Evolutionary conservation across 2,113 vertebrate species (phyloP).

Genomic region (Epinephelus fuscoguttatus): DNA sequence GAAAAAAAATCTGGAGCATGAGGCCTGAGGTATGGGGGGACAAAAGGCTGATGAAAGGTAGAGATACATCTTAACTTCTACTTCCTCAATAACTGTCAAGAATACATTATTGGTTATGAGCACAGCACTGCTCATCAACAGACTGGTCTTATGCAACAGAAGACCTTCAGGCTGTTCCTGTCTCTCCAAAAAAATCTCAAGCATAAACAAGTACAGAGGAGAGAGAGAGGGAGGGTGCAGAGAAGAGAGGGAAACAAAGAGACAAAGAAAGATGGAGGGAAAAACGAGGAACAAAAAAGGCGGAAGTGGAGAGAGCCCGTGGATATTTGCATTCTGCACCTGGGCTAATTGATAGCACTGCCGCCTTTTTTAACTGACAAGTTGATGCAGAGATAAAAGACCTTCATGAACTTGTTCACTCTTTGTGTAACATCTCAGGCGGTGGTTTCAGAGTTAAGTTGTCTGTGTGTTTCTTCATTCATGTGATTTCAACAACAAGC

Average conservation of each 20-base stretch:
- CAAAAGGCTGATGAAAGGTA: not conserved
- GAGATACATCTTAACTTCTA: not conserved
- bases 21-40: not conserved
- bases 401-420: not conserved
- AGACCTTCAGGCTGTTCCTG: conserved; percentile 57
- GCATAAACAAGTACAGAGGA: conserved; percentile 38
- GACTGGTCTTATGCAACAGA: conserved; percentile 44
- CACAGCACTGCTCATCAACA: conserved; percentile 7
- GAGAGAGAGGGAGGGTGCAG: not conserved
- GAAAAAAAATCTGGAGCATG: not conserved
- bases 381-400: not conserved
- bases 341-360: not conserved
- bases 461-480: not conserved
- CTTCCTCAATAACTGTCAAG: conserved; percentile 8
- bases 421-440: not conserved
- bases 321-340: conserved; percentile 55
- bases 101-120: conserved; percentile 14
- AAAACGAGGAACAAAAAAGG: conserved; percentile 29
- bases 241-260: not conserved
- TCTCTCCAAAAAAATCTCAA: conserved; percentile 35
- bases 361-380: conserved; percentile 56
- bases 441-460: not conserved
- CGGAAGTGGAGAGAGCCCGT: conserved; percentile 8
- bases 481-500: conserved; percentile 4
- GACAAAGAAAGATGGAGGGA: conserved; percentile 14